phyloP scores from a whole-genome alignment of 2,113 vertebrate species.

The Xiphophorus maculatus region DNA sequence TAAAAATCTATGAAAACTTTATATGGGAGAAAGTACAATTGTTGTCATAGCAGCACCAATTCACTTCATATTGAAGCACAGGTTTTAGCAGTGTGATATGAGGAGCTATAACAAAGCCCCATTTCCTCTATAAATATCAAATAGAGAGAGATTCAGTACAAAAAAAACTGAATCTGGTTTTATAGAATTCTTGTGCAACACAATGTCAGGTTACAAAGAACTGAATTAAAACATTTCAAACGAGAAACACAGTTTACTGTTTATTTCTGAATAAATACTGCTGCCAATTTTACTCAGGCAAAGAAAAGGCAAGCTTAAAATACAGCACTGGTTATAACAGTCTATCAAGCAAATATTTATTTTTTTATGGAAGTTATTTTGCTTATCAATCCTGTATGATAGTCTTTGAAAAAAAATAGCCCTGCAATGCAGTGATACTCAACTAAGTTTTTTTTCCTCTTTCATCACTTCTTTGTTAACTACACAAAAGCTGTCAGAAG shows the following conservation, averaged over 20 bases:
- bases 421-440: not conserved
- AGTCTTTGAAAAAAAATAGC: not conserved
- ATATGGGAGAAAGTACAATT: slow-evolving; percentile 13
- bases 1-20: not conserved
- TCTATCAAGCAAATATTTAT: not conserved
- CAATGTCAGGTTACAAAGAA: not conserved
- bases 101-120: too few relatives aligned
- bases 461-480: not conserved
- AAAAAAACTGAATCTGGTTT: not conserved
- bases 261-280: not conserved
- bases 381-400: not conserved
- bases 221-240: not conserved
- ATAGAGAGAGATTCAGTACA: not conserved
- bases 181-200: not conserved
- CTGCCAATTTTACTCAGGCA: not conserved
- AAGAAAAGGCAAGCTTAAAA: not conserved
- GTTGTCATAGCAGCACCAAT: slow-evolving; percentile 27
- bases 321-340: not conserved
- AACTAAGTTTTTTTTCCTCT: not conserved
- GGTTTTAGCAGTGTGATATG: not conserved
- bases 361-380: not conserved
- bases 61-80: not conserved
- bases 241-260: not conserved
- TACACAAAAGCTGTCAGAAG: not conserved
- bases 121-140: not conserved